Conservation (phyloP, 2,797 vertebrate genomes). For the Schizopygopsis malacanthus region DNA sequence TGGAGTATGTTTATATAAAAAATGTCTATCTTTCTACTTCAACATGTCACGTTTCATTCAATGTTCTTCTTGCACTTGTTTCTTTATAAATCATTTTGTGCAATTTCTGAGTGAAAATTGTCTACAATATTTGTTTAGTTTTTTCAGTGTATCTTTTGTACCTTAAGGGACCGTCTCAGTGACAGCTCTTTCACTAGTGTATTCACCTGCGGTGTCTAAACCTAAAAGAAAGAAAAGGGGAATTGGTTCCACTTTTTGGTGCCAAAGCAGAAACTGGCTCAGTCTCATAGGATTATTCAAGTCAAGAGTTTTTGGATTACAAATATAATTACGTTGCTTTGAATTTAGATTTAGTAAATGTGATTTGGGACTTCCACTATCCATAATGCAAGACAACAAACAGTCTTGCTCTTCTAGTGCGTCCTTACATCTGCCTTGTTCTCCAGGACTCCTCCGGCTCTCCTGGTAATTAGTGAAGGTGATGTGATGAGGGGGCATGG, state of each 20-base stretch:
- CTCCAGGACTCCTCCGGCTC: neutral
- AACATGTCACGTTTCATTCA: neutral
- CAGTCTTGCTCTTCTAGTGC: neutral
- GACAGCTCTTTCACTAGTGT: neutral
- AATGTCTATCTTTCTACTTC: no score
- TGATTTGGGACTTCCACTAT: neutral
- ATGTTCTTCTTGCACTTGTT: neutral
- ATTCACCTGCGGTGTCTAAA: neutral
- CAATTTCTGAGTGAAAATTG: neutral
- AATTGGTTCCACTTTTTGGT: neutral
- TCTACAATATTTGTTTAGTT: neutral
- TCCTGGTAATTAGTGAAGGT: constrained; percentile 13
- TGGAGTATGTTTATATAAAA: neutral
- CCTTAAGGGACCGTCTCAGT: neutral
- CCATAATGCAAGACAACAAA: constrained; percentile 20
- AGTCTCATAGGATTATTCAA: neutral
- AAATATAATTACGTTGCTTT: constrained; percentile 12
- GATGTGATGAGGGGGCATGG: neutral
- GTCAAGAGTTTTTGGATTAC: neutral
- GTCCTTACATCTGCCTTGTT: constrained; percentile 12
- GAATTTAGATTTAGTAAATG: constrained; percentile 16
- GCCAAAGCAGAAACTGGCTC: neutral
- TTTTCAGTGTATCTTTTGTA: neutral
- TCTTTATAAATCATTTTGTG: neutral
- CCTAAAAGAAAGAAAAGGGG: neutral